Conservation (phyloP, 2,797 vertebrate species). For the Pteronotus mesoamericanus region DNA sequence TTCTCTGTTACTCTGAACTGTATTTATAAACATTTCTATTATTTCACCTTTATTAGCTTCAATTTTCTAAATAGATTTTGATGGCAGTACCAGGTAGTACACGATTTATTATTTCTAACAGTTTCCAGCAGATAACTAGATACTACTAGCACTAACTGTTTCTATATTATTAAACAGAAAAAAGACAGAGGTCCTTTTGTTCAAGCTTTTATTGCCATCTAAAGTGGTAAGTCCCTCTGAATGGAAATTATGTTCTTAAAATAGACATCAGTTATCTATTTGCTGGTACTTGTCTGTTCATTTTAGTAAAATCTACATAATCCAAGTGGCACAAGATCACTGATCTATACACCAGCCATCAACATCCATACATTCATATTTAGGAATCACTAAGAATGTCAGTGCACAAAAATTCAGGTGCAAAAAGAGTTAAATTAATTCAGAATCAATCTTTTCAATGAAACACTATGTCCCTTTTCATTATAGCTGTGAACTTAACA, state of each 20-base stretch:
- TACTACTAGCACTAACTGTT: too few relatives aligned
- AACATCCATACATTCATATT: not conserved
- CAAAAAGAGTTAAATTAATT: not conserved
- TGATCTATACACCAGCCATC: not conserved
- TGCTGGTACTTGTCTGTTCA: not conserved
- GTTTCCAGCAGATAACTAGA: slow-evolving; percentile 7
- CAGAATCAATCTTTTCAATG: not conserved
- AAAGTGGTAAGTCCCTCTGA: not conserved
- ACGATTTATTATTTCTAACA: slow-evolving; percentile 19
- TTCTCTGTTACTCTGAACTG: not conserved
- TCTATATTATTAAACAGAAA: not conserved
- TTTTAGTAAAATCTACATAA: slow-evolving; percentile 34
- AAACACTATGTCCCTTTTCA: not conserved
- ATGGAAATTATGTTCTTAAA: not conserved
- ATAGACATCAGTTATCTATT: not conserved
- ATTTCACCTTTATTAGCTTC: not conserved
- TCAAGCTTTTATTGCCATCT: not conserved
- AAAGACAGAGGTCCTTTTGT: not conserved
- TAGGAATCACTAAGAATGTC: not conserved
- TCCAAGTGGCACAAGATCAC: not conserved
- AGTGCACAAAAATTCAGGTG: not conserved
- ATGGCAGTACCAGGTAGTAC: not conserved
- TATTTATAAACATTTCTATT: not conserved
- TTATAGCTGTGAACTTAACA: not conserved
- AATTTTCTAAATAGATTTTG: slow-evolving; percentile 33